Conservation (phyloP, 2,113 vertebrate genomes). For the Meleagris gallopavo region DNA sequence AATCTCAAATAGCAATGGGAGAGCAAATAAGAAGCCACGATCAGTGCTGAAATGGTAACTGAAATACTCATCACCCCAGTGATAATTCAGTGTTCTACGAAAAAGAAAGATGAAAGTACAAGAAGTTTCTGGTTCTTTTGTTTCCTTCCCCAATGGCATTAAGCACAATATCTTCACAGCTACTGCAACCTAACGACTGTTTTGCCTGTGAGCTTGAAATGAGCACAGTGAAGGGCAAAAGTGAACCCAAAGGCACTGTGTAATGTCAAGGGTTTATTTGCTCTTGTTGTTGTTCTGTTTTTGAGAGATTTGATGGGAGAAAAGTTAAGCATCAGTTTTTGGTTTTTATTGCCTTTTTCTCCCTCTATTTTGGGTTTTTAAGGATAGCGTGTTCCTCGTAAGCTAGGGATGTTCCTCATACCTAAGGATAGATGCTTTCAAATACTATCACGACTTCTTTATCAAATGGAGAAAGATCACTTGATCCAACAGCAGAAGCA, state of each 20-base stretch:
- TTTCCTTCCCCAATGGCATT: not conserved
- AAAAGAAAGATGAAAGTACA: not conserved
- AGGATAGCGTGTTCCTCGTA: not conserved
- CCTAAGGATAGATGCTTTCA: not conserved
- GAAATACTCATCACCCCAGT: not conserved
- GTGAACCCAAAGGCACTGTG: not conserved
- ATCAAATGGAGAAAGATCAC: not conserved
- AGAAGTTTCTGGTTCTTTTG: not conserved
- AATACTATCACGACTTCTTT: not conserved
- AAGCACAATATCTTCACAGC: not conserved
- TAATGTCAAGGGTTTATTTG: too few relatives aligned
- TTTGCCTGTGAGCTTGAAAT: not conserved
- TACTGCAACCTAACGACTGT: not conserved
- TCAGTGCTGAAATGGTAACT: rapidly evolving
- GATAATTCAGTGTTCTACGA: not conserved
- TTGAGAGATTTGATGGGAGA: not conserved
- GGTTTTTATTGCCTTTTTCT: not conserved
- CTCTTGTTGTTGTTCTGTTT: not conserved
- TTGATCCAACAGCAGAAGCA: not conserved
- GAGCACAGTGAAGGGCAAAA: not conserved
- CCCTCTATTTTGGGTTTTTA: not conserved
- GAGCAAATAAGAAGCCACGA: rapidly evolving
- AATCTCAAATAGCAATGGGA: not conserved
- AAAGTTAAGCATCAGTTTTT: not conserved
- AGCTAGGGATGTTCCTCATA: not conserved